A percentile compares a stretch with the other conserved stretches of the same genome.
phyloP scores from a whole-genome alignment of 2,888 invertebrate species.

The Caenorhabditis uteleia region DNA sequence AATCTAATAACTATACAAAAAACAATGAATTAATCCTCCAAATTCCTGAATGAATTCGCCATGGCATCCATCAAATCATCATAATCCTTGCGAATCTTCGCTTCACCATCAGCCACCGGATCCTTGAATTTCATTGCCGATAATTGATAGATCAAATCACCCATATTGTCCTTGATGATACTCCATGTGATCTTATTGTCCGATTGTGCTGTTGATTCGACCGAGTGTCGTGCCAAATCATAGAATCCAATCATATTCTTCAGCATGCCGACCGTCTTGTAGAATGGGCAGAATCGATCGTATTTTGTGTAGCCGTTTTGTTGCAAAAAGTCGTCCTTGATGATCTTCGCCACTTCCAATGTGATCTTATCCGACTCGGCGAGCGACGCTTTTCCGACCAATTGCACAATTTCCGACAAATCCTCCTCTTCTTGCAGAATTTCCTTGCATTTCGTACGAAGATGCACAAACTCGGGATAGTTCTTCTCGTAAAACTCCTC shows the following conservation, averaged over 20 bases:
- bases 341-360: conserved; percentile 85
- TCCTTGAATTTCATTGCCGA: conserved; percentile 99
- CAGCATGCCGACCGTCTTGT: conserved; percentile 99
- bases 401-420: conserved; percentile 97
- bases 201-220: conserved; percentile 95
- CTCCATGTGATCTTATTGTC: conserved; percentile 86
- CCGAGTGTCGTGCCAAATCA: conserved; percentile 95
- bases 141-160: conserved; percentile 91
- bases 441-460: conserved; percentile 90
- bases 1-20: neutral
- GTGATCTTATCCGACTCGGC: conserved; percentile 99
- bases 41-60: conserved; percentile 89
- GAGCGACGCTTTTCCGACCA: conserved; percentile 88
- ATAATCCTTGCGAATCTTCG: conserved; percentile 93
- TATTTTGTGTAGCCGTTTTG: conserved; percentile 84
- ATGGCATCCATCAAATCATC: conserved; percentile 96
- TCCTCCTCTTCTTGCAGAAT: conserved; percentile 93
- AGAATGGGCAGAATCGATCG: conserved; percentile 94
- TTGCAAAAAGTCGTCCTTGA: conserved; percentile 95
- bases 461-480: conserved; percentile 92
- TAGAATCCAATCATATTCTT: conserved; percentile 97
- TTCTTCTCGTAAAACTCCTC: conserved; percentile 99
- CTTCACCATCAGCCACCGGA: conserved; percentile 86
- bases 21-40: conserved; percentile 28
- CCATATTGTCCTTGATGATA: conserved; percentile 95